Conservation (phyloP, 2,113 vertebrate species). For the Ptychochromis oligacanthus region DNA sequence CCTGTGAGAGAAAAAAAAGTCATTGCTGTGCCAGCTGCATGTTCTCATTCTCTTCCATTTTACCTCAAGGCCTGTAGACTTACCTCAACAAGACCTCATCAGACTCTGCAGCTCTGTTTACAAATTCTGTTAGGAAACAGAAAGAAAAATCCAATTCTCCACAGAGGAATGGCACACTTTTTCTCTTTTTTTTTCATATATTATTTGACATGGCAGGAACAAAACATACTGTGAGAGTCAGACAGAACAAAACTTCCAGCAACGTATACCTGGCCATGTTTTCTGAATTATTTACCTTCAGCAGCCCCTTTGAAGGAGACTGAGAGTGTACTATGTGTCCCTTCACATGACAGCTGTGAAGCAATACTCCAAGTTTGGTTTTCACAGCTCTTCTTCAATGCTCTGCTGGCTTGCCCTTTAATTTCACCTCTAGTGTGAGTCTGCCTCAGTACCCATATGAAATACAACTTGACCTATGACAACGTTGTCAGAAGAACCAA, state of each 20-base stretch:
- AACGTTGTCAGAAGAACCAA: slow-evolving; percentile 50
- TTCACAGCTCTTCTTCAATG: slow-evolving; percentile 62
- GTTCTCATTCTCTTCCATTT: slow-evolving; percentile 64
- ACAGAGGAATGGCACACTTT: slow-evolving; percentile 41
- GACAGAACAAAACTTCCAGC: slow-evolving; percentile 56
- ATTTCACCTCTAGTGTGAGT: slow-evolving; percentile 68
- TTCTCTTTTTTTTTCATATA: slow-evolving; percentile 58
- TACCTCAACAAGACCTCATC: slow-evolving; percentile 66
- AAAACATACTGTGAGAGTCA: slow-evolving; percentile 49
- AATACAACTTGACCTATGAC: slow-evolving; percentile 66
- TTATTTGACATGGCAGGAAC: slow-evolving; percentile 65
- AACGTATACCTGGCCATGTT: slow-evolving; percentile 51
- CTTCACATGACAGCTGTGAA: slow-evolving; percentile 63
- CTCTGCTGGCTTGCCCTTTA: slow-evolving; percentile 69
- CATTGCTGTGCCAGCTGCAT: slow-evolving; percentile 33
- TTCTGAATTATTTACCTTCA: slow-evolving; percentile 74
- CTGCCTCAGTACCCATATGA: slow-evolving; percentile 55
- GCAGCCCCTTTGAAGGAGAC: slow-evolving; percentile 52
- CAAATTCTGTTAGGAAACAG: slow-evolving; percentile 61
- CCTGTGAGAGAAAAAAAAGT: slow-evolving; percentile 7
- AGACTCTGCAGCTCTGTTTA: slow-evolving; percentile 67
- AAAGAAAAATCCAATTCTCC: slow-evolving; percentile 65
- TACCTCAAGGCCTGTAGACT: slow-evolving; percentile 57
- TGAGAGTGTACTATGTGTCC: slow-evolving; percentile 59
- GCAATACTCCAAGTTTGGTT: slow-evolving; percentile 63